phyloP scores from a whole-genome alignment of 2,888 invertebrate species.

The Tinea trinotella region DNA sequence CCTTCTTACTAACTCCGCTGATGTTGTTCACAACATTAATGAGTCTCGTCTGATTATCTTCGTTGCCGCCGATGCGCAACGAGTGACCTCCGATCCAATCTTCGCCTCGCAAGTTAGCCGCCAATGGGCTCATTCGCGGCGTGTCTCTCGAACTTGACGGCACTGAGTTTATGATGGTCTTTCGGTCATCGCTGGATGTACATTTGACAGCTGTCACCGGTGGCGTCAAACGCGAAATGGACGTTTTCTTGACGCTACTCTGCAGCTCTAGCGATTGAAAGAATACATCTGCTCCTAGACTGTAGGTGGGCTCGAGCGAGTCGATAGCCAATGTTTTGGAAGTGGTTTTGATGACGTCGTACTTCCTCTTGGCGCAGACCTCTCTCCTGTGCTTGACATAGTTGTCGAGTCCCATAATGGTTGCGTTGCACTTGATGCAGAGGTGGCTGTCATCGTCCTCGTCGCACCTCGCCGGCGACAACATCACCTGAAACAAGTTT shows the following conservation, averaged over 20 bases:
- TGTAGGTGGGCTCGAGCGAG: slow-evolving; percentile 63
- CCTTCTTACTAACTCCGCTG: slow-evolving; percentile 70
- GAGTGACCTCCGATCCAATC: slow-evolving; percentile 76
- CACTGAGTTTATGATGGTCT: slow-evolving; percentile 34
- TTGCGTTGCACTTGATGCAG: slow-evolving; percentile 88
- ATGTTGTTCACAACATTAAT: slow-evolving; percentile 78
- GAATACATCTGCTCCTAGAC: slow-evolving; percentile 86
- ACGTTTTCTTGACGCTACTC: slow-evolving; percentile 77
- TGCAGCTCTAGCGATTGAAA: slow-evolving; percentile 87
- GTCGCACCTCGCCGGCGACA: slow-evolving; percentile 57
- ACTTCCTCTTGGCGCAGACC: slow-evolving; percentile 69
- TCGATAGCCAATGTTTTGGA: slow-evolving; percentile 43
- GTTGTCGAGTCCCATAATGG: slow-evolving; percentile 87
- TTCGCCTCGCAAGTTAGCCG: slow-evolving; percentile 63
- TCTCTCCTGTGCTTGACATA: slow-evolving; percentile 88
- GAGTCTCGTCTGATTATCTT: slow-evolving; percentile 73
- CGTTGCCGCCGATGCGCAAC: slow-evolving; percentile 65
- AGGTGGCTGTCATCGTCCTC: slow-evolving; percentile 89
- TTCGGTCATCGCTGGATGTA: slow-evolving; percentile 34
- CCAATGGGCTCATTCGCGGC: slow-evolving; percentile 53
- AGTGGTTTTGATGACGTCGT: slow-evolving; percentile 34
- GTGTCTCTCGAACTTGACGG: slow-evolving; percentile 48
- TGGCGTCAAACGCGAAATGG: slow-evolving; percentile 63
- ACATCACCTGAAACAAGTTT: slow-evolving; percentile 47
- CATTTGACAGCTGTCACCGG: slow-evolving; percentile 45